Base-by-base conservation (phyloP, 2,797 vertebrate genomes). In the Periophthalmus magnuspinnatus region DNA sequence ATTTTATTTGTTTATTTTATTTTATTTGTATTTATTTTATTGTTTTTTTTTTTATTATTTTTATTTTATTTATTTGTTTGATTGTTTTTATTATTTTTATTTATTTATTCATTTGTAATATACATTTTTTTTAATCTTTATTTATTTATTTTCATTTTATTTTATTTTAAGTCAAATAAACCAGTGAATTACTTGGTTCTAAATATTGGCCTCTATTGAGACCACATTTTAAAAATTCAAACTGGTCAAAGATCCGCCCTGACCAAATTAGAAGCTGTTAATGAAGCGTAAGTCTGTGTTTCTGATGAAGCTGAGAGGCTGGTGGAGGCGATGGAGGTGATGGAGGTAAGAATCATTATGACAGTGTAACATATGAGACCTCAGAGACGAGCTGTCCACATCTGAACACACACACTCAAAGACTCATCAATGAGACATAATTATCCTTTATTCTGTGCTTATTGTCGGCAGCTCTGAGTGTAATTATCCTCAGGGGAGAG, bases 321-420 rank as follows among this genome's bases (percentile, higher is more conserved):
- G 79, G 69, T 52, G 68, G 80, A 74, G n/a, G n/a, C n/a, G n/a
- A n/a, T n/a, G n/a, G n/a, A 74, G 63, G 83, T 84, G n/a, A n/a
- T n/a, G n/a, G n/a, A 74, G 63, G 83, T 84, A 52, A 89, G 84
- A 89, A 84, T 89, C 81, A 84, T 87, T 79, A 77, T 79, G 63
- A 83, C 81, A 80, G 72, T 80, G 72, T 79, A 78, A 76, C 82
- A 85, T 80, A 84, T 79, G 81, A 72, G 77, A 77, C 65, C 71
- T 75, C 73, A 69, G 78, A 71, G 68, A 72, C 64, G 14, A 60
- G 72, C 73, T 72, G 68, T 45, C 68, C 22, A 77, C 71, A 56
- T 63, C 65, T 81, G 62, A 28, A 28, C 69, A 66, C 74, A 77
- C 68, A 9, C 77, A 73, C 58, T 79, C 69, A 64, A 50, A 70